Base-by-base conservation (phyloP, 2,888 invertebrate genomes). In the Mellilla xanthometata region DNA sequence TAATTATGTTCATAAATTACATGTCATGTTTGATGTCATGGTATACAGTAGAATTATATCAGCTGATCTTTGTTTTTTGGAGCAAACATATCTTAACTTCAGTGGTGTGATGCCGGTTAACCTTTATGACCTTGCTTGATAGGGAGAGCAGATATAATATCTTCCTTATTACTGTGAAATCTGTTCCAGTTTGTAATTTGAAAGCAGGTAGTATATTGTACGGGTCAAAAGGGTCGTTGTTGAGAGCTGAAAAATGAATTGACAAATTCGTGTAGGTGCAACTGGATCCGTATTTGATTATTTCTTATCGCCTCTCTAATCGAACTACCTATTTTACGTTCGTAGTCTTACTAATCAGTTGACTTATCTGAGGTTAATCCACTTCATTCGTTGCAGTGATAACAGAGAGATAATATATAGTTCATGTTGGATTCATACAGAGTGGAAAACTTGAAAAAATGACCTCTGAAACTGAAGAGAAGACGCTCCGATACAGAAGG, bases 401-500 rank as follows among this genome's bases (percentile, higher is more conserved):
- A 46, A 28, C 5, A 12, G 19, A 53, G 41, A 51, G 3, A 24
- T 45, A 50, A n/a, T 24, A 34, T 9, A 31, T 44, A 39, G 35
- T 41, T 34, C 13, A 29, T 15, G 38, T 11, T n/a, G n/a, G n/a
- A n/a, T n/a, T n/a, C n/a, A n/a, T n/a, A n/a, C n/a, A n/a, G n/a
- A 33, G 27, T 19, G 23, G 10, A 8, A 28, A 13, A 15, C 12
- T 19, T 5, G 69, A 54, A 62, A 36, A 36, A 2, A 88, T 87
- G 87, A 66, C 75, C 50, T 58, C 71, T 12, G 86, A 85, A 54
- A 45, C 69, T 15, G 90, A 92, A 49, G 92, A 90, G 52, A 92
- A 91, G 45, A 61, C 86, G 35, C 76, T 93, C 39, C 91, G 95
- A 23, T 91, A 92, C 60, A 90, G 95, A 65, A 91, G 96, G 65